Evolutionary conservation across 2,113 vertebrate species (phyloP).

Genomic region (Ageneiosus marmoratus): DNA sequence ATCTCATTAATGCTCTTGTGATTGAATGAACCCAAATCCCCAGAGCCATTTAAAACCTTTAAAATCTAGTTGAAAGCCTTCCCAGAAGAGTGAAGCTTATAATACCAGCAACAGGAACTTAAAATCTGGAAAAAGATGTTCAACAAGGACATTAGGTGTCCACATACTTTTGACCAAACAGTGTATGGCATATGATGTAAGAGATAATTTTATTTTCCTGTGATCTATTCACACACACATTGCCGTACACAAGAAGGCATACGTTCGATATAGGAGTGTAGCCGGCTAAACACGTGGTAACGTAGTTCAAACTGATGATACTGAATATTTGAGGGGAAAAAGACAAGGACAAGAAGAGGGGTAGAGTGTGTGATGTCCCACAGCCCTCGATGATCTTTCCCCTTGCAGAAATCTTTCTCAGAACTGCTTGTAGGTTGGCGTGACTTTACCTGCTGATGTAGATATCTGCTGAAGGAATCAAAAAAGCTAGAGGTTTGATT

Average conservation of each 20-base stretch:
- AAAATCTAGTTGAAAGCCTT: background rate
- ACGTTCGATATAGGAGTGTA: too few species aligned
- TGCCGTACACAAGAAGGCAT: background rate
- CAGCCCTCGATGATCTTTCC: background rate
- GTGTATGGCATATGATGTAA: background rate
- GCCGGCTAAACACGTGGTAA: background rate
- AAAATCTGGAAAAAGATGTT: background rate
- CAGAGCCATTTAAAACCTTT: background rate
- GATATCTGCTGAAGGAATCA: background rate
- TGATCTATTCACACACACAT: too few species aligned
- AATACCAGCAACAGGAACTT: background rate
- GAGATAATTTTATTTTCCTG: too few species aligned
- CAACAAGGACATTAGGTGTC: background rate
- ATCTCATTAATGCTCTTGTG: background rate
- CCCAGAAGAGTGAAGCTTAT: background rate
- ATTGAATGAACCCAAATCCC: background rate
- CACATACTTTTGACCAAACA: background rate
- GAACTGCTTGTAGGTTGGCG: background rate
- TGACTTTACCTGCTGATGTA: background rate
- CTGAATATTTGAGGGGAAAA: background rate
- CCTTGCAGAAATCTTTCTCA: slow-evolving; percentile 21
- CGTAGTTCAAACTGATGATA: background rate
- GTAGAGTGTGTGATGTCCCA: background rate
- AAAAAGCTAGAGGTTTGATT: slow-evolving; percentile 10
- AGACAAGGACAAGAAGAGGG: background rate